Percentiles rank a stretch among this genome's conserved stretches.
Evolutionary conservation across 2,113 vertebrate genomes (phyloP).

Genomic region (Scomber colias): DNA sequence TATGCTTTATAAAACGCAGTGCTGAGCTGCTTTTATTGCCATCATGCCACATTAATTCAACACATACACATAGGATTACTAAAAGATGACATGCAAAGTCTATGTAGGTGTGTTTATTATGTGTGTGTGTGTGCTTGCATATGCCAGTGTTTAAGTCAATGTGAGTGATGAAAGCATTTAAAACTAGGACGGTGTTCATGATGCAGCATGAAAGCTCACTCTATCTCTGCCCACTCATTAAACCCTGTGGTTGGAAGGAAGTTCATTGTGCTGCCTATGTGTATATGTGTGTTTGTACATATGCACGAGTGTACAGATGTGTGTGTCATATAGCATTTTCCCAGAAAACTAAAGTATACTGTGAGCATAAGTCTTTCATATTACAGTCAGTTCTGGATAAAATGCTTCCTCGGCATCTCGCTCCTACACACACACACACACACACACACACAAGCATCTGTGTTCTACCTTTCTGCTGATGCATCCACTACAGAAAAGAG

Average conservation of each 20-base stretch:
- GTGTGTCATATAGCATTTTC: neutral
- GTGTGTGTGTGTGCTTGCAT: constrained; percentile 7
- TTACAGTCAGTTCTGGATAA: constrained; percentile 39
- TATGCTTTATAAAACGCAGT: constrained; percentile 7
- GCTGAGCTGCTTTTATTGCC: constrained; percentile 20
- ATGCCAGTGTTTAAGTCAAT: constrained; percentile 31
- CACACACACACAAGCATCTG: constrained; percentile 39
- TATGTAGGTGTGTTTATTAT: constrained; percentile 24
- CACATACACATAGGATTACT: constrained; percentile 34
- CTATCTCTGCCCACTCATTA: constrained; percentile 46
- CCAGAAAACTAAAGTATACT: constrained; percentile 32
- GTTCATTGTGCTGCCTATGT: constrained; percentile 10
- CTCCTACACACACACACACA: constrained; percentile 14
- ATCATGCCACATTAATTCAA: constrained; percentile 17
- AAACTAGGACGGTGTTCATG: constrained; percentile 38
- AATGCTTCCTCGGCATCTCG: constrained; percentile 67
- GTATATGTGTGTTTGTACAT: neutral
- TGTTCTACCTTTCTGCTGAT: constrained; percentile 62
- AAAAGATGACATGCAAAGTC: constrained; percentile 8
- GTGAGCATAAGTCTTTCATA: constrained; percentile 13
- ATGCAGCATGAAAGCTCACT: constrained; percentile 40
- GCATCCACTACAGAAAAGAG: constrained; percentile 52
- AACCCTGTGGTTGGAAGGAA: constrained; percentile 20
- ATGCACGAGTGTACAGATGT: neutral
- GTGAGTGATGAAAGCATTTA: constrained; percentile 57